These are phyloP conservation scores for Eumaeus atala DNA, from an alignment of 1,140 invertebrate species.

Conservation along the genomic window DNA sequence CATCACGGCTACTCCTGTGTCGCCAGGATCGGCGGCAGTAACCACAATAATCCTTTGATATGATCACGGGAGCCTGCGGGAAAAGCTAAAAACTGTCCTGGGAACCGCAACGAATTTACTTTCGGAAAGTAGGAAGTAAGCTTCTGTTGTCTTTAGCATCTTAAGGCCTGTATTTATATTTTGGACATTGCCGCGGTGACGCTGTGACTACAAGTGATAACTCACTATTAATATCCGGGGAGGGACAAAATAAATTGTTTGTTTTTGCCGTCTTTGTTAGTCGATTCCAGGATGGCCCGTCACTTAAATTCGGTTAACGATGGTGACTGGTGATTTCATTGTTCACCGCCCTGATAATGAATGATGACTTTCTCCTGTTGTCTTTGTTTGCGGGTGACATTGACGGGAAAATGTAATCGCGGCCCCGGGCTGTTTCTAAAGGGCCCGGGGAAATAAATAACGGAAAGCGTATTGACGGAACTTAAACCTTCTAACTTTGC, in stretches of 20 bases:
- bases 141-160: too few relatives aligned
- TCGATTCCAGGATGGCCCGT: conserved; percentile 34
- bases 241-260: conserved; percentile 5
- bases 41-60: too few relatives aligned
- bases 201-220: not conserved
- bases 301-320: conserved; percentile 53
- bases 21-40: too few relatives aligned
- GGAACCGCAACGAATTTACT: too few relatives aligned
- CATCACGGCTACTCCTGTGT: too few relatives aligned
- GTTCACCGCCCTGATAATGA: conserved; percentile 61
- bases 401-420: conserved; percentile 66
- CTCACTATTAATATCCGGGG: too few relatives aligned
- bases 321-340: conserved; percentile 61
- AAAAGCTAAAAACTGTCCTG: too few relatives aligned
- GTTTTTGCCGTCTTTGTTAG: conserved; percentile 14
- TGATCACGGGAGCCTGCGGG: too few relatives aligned
- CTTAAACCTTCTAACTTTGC: conserved; percentile 18
- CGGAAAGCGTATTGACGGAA: conserved; percentile 43
- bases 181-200: not conserved
- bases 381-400: conserved; percentile 62
- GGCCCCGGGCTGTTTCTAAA: conserved; percentile 31
- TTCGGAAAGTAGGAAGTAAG: too few relatives aligned
- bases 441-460: conserved; percentile 44
- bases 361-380: conserved; percentile 58
- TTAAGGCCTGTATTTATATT: not conserved